Conservation (phyloP, 2,113 vertebrate species). For the Panthera tigris region DNA sequence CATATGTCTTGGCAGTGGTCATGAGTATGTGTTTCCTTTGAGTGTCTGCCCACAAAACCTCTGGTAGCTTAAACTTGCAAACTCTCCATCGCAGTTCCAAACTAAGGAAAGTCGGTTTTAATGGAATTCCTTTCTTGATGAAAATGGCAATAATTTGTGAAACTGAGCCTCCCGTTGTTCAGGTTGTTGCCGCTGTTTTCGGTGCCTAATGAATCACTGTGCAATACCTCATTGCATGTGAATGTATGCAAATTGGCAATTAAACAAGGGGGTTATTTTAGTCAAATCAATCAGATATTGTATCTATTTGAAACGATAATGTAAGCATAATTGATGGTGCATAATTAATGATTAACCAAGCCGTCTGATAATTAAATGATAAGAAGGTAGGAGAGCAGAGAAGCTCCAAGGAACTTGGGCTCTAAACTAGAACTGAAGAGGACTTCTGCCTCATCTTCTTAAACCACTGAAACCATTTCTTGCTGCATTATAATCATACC, state of each 20-base stretch:
- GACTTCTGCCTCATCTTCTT: not conserved
- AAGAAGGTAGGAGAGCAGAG: not conserved
- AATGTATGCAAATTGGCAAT: conserved; percentile 77
- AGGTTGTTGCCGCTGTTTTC: conserved; percentile 39
- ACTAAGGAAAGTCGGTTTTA: not conserved
- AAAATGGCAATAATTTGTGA: conserved; percentile 44
- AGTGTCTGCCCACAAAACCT: not conserved
- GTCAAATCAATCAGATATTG: conserved; percentile 75
- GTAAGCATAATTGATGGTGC: conserved; percentile 66
- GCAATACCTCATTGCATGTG: conserved; percentile 59
- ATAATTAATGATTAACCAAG: conserved; percentile 79
- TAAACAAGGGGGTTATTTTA: conserved; percentile 73
- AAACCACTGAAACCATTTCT: not conserved
- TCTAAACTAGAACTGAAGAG: conserved; percentile 31
- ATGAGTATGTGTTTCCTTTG: not conserved
- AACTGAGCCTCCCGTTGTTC: conserved; percentile 62
- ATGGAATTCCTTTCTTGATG: conserved; percentile 28
- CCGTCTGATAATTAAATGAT: conserved; percentile 73
- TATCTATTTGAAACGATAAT: conserved; percentile 72
- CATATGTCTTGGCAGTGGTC: conserved; percentile 17
- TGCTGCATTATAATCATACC: not conserved
- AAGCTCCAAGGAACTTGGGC: conserved; percentile 41
- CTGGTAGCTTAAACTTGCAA: not conserved
- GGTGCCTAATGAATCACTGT: conserved; percentile 62
- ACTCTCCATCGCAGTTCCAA: conserved; percentile 34